Base-by-base conservation (phyloP, 2,797 vertebrate genomes). In the Carapus acus region DNA sequence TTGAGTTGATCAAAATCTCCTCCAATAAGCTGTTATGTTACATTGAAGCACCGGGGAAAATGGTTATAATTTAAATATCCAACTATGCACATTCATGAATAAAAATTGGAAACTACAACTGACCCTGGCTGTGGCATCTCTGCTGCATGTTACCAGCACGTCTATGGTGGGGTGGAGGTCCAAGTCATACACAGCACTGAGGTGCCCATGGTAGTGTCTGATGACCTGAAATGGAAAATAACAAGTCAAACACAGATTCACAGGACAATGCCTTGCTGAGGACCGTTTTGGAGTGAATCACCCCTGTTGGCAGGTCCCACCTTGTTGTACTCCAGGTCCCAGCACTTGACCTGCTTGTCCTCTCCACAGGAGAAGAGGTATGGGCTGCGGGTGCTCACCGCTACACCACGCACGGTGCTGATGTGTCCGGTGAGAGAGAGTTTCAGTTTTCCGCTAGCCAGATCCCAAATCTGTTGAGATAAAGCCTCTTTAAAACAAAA, bases 311-410 rank as follows among this genome's bases (percentile, higher is more conserved):
- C 2, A 1, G 3, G 1, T n/a, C 22, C 17, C 65, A 96, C 96
- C 90, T 99, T 98, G 77, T 99, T 98, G 73, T 99, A 98, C 73
- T 99, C 94, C 43, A 98, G 91, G 82, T 99, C 96, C 96, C 96
- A 99, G 78, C 96, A 99, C 57, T 98, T 99, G 70, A 98, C 94
- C 52, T 98, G 96, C 54, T 98, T 98, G 85, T 99, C 96, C 78
- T 99, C 96, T 47, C 95, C 96, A 62, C 96, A 99, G 54, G 96
- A 98, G 79, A 99, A 99, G 7, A 98, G 90, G 66, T 98, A 98
- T 0, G 96, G 96, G 75, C 95, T 98, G 49, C 94, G 89, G 1
- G 55, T 82, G 76, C 96, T 98, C 42, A 98, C 92, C 0, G 96
- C 96, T 57, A 99, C 95, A 0, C 96, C 96, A 1, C 96, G 88